Base-by-base conservation (phyloP, 1,140 invertebrate species). In the Drosophila arawakana region DNA sequence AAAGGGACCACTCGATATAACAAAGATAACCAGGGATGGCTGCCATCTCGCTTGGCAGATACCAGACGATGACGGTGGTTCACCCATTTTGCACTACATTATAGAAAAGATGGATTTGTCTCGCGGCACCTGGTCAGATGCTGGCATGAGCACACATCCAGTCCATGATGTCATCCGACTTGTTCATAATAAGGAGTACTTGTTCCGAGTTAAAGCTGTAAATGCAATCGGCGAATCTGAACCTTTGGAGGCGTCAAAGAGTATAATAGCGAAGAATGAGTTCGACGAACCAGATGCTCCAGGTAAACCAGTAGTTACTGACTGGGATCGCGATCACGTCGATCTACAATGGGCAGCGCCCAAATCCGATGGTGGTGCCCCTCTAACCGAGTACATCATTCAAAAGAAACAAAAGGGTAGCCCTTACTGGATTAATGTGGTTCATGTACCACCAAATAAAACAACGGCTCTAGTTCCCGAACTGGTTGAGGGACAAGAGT, bases 71-170 rank as follows among this genome's bases (percentile, higher is more conserved):
- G 97, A 98, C 92, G 98, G 98, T 73, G 98, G 98, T 39, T 97
- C 96, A 60, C 97, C 98, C 10, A 98, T 99, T 85, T 93, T 98
- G n/a, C 98, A 99, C 92, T 99, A 99, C 88, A 94, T 99, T 35
- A 95, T 99, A 65, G 98, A 99, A 92, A 99, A 99, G 93, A 99
- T 99, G 97, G 98, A 99, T 88, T 94, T 98, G 1, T 96, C 97
- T 1, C 94, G 98, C 73, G 98, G 98, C 59, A 98, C 97, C 3
- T 99, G 98, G 99, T 96, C 97, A 13, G 97, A 98, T 92, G 97
- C 97, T 80, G 97, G 97, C 41, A 97, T 97, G 95, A 96, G 96
- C 71, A 96, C 95, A 68, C 95, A 95, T 73, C 94, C 97, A 3
- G 96, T 95, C 25, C 96, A 97, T 81, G 96, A 98, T 89, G 96